These are phyloP conservation scores for Penaeus chinensis DNA, from an alignment of 1,140 invertebrate species.

Conservation along the genomic window DNA sequence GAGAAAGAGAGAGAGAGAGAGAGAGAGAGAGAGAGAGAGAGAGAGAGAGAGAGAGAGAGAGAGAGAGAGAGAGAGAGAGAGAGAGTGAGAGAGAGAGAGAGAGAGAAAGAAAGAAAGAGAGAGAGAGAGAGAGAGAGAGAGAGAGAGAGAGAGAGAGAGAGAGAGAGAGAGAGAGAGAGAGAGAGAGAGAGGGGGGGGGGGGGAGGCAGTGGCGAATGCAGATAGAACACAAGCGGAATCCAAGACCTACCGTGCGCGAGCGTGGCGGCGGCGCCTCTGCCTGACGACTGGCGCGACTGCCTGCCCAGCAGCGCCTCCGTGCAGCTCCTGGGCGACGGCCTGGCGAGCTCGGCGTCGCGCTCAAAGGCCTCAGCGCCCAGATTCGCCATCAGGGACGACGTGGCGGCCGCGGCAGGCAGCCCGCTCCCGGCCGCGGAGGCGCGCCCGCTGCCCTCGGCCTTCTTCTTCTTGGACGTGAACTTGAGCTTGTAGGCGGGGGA, in stretches of 20 bases:
- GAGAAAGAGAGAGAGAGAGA: neutral
- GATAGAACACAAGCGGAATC: too few species aligned
- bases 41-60: too few species aligned
- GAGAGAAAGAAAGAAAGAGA: neutral
- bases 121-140: neutral
- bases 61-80: neutral
- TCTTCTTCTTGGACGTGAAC: conserved; percentile 37
- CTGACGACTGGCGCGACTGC: too few species aligned
- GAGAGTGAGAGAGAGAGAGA: neutral
- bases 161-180: neutral
- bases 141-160: too few species aligned
- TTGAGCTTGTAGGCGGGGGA: conserved; percentile 40
- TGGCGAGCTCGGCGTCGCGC: too few species aligned
- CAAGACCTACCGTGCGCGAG: too few species aligned
- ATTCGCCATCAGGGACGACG: neutral
- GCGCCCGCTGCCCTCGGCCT: neutral
- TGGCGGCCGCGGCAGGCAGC: neutral
- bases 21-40: neutral
- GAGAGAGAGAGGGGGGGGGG: too few species aligned
- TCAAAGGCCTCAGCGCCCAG: too few species aligned
- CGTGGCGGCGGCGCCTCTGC: too few species aligned
- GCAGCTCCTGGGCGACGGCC: too few species aligned
- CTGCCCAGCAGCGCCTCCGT: too few species aligned
- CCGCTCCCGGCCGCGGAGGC: neutral
- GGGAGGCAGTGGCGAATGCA: too few species aligned